Evolutionary conservation across 2,888 invertebrate genomes (phyloP), one percentile per base, ranked within the genome.

Genomic region (Mycalesis mineus): DNA sequence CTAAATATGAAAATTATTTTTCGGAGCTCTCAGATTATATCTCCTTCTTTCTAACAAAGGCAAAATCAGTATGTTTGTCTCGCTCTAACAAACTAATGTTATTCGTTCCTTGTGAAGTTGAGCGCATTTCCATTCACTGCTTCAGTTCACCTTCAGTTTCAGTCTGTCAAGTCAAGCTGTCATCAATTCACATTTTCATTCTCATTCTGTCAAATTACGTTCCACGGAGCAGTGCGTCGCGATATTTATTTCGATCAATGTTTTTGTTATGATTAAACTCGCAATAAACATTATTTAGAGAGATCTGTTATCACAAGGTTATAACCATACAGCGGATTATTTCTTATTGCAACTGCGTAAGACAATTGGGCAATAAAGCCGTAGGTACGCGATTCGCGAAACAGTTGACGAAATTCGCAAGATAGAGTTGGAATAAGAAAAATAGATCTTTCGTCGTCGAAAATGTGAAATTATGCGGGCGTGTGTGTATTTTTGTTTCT

Each of bases 231-330:
- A 64, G 68, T 68, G 68, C 64, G 72, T 64, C 66, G 69, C 61
- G 40, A 66, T 67, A 69, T 68, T 69, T 68, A 65, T 68, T 68
- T 69, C 78, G 80, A 84, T 85, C 82, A 82, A 74, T 88, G 84
- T 88, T 86, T 80, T 86, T 88, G 83, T 85, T 87, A 75, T 80
- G 79, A 78, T 70, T 68, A 68, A 65, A 75, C 60, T 63, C 63
- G 72, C 66, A 62, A 65, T 76, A 76, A 71, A 71, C 69, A 65
- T 65, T 64, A 61, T 60, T 60, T 60, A 57, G 65, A 65, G 65
- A 65, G 62, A 64, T 64, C 62, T 55, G 55, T 62, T 62, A 62
- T 61, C 51, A 54, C 56, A 63, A 66, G 66, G 63, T 65, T 66
- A 68, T n/a, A 65, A 66, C 64, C 65, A 29, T 67, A 66, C 65